Evolutionary conservation across 30 jellyfish, hydroid and myxozoan species (phyloP).

Genomic region (Clytia hemisphaerica): DNA sequence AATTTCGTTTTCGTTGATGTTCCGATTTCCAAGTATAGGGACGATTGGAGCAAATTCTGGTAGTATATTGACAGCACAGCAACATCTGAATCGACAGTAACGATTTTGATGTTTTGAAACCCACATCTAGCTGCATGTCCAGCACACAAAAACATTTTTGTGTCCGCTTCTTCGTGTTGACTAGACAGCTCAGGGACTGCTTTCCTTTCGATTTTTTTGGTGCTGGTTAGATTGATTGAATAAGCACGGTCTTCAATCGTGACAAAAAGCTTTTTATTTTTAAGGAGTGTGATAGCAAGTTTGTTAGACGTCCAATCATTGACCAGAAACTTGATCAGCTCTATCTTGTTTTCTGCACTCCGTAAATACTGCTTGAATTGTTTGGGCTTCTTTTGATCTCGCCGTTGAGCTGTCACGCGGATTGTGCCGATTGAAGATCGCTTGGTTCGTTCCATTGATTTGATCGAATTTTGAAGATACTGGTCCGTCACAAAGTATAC

Average conservation of each 20-base stretch:
- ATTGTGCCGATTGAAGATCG: background rate
- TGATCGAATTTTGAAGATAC: too few species aligned
- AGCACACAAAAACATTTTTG: too few species aligned
- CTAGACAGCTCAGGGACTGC: too few species aligned
- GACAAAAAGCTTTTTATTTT: background rate
- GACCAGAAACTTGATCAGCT: background rate
- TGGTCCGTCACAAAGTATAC: too few species aligned
- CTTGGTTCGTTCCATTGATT: too few species aligned
- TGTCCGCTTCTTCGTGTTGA: too few species aligned
- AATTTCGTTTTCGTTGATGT: background rate
- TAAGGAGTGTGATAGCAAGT: background rate
- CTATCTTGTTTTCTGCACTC: background rate
- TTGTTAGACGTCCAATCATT: background rate
- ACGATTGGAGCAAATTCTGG: too few species aligned
- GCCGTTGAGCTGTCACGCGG: background rate
- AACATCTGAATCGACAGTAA: background rate
- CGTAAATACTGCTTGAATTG: background rate
- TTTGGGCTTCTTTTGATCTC: background rate
- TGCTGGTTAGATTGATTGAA: background rate
- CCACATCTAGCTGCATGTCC: too few species aligned
- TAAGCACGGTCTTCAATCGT: background rate
- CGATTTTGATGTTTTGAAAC: too few species aligned
- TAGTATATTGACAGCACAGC: too few species aligned
- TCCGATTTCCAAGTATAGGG: constrained; percentile 6
- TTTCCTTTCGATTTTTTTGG: too few species aligned